These are phyloP conservation scores for Etheostoma spectabile DNA, from an alignment of 2,113 vertebrate genomes.

Conservation along the genomic window DNA sequence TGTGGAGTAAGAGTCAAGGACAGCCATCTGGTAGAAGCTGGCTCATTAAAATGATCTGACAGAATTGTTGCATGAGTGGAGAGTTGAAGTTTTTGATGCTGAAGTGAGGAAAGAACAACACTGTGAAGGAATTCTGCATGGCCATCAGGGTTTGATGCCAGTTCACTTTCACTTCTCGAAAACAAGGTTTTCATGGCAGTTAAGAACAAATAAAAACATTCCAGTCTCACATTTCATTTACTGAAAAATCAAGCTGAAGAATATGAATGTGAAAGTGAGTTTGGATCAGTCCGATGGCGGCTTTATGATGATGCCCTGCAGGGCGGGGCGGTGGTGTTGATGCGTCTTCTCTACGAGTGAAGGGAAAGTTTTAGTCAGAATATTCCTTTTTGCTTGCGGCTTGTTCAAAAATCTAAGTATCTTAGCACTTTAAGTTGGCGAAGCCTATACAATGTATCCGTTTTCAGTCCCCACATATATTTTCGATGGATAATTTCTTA, in stretches of 20 bases:
- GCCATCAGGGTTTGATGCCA: conserved; percentile 12
- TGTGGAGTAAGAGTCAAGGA: conserved; percentile 31
- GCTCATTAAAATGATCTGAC: conserved; percentile 13
- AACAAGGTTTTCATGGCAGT: conserved; percentile 15
- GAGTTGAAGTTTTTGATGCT: not conserved
- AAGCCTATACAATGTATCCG: conserved; percentile 63
- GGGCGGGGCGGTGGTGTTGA: conserved; percentile 58
- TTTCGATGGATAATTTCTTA: conserved; percentile 66
- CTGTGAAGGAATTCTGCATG: not conserved
- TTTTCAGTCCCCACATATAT: conserved; percentile 68
- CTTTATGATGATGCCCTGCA: conserved; percentile 68
- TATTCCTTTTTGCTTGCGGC: conserved; percentile 74
- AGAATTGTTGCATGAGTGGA: not conserved
- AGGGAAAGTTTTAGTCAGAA: conserved; percentile 41
- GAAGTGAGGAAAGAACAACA: not conserved
- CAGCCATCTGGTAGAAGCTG: conserved; percentile 18
- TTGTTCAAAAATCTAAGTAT: conserved; percentile 66
- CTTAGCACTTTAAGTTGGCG: conserved; percentile 83
- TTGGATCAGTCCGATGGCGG: not conserved
- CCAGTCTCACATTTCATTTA: conserved; percentile 53
- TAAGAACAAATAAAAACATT: conserved; percentile 64
- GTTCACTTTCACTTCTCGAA: conserved; percentile 40
- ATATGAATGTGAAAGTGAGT: conserved; percentile 33
- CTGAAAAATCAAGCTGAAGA: conserved; percentile 31
- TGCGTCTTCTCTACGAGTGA: not conserved